Evolutionary conservation across 2,888 invertebrate species (phyloP).

Genomic region (Kryphioiulus occultus): DNA sequence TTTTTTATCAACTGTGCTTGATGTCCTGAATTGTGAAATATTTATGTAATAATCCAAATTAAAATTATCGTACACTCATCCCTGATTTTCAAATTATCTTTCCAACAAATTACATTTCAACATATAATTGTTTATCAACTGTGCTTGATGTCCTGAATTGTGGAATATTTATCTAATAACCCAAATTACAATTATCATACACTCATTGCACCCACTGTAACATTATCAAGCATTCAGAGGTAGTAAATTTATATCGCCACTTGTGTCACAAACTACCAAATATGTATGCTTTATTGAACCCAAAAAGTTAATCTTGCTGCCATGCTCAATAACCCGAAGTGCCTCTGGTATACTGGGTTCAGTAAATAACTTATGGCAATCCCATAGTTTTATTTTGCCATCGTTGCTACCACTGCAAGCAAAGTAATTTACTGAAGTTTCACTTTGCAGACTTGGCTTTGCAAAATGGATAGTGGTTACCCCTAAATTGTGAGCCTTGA

Average conservation of each 20-base stretch:
- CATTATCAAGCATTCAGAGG: background rate
- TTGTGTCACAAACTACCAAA: constrained; percentile 41
- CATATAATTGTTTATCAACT: too few relatives aligned
- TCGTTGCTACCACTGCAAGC: constrained; percentile 37
- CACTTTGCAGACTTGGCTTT: background rate
- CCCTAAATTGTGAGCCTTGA: constrained; percentile 42
- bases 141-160: too few relatives aligned
- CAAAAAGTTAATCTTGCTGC: constrained; percentile 42
- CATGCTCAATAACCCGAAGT: background rate
- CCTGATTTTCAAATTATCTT: background rate
- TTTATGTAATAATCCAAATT: background rate
- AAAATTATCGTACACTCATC: background rate
- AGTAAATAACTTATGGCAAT: background rate
- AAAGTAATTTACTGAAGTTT: background rate
- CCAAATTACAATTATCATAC: too few relatives aligned
- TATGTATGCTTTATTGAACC: background rate
- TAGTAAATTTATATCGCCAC: background rate
- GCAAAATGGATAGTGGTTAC: constrained; percentile 12
- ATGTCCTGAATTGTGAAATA: constrained; percentile 7
- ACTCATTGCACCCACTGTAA: too few relatives aligned
- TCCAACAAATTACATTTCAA: too few relatives aligned
- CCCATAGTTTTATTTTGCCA: constrained; percentile 33
- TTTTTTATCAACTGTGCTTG: background rate
- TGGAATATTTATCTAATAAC: too few relatives aligned
- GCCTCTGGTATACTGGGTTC: background rate